Conservation (phyloP, 2,113 vertebrate genomes). For the Catharus minimus region DNA sequence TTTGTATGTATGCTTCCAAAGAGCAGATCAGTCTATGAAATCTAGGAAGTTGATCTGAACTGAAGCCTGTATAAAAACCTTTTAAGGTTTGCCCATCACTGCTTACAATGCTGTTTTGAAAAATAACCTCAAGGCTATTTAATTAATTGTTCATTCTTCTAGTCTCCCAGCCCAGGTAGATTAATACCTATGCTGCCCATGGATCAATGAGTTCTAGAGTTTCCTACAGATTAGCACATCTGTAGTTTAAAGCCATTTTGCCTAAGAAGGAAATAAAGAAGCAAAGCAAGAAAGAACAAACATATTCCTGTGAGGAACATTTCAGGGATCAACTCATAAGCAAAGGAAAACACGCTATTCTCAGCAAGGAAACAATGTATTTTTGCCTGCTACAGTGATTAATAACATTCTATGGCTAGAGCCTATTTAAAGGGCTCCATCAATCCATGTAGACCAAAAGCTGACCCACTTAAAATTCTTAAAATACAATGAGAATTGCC, state of each 20-base stretch:
- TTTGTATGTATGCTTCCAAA: not conserved
- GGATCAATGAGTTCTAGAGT: constrained; percentile 67
- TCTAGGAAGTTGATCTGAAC: constrained; percentile 2
- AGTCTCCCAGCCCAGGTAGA: constrained; percentile 50
- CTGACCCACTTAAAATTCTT: constrained; percentile 49
- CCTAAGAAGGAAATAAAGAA: constrained; percentile 25
- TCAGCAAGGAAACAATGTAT: constrained; percentile 67
- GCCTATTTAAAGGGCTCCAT: constrained; percentile 61
- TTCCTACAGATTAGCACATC: constrained; percentile 67
- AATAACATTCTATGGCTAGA: constrained; percentile 23
- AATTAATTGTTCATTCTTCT: constrained; percentile 71
- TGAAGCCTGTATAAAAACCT: constrained; percentile 7
- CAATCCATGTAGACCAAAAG: constrained; percentile 36
- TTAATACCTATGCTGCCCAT: constrained; percentile 58
- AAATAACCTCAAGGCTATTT: constrained; percentile 67
- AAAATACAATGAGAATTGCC: not conserved
- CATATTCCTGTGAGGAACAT: constrained; percentile 50
- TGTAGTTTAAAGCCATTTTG: constrained; percentile 66
- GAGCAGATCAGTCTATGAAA: constrained; percentile 10
- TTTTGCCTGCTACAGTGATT: constrained; percentile 65
- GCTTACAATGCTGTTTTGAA: constrained; percentile 60
- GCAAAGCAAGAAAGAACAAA: not conserved
- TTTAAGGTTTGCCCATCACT: constrained; percentile 20
- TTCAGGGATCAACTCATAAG: constrained; percentile 71
- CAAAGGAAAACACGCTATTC: constrained; percentile 71